phyloP scores from a whole-genome alignment of 2,113 vertebrate species.

The Puntigrus tetrazona region DNA sequence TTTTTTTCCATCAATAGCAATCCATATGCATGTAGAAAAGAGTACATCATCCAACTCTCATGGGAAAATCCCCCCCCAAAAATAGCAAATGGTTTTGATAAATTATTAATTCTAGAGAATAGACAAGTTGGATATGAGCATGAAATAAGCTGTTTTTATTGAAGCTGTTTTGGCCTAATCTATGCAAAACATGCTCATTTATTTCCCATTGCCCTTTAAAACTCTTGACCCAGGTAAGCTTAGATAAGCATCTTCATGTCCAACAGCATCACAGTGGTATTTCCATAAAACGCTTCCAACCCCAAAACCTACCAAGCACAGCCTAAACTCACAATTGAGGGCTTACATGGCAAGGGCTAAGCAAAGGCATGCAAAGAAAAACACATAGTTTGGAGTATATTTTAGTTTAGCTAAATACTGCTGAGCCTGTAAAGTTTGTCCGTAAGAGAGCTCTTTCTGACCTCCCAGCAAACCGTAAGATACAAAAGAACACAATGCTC shows the following conservation, averaged over 20 bases:
- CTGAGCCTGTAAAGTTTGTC: constrained; percentile 16
- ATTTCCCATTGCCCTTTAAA: constrained; percentile 39
- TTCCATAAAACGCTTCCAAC: constrained; percentile 62
- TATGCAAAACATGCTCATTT: constrained; percentile 53
- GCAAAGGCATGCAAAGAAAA: constrained; percentile 45
- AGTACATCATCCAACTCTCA: background rate
- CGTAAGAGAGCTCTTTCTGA: constrained; percentile 7
- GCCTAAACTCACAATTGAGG: constrained; percentile 63
- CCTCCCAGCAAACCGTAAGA: constrained; percentile 17
- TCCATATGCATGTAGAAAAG: background rate
- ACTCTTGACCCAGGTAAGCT: constrained; percentile 69
- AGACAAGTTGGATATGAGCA: background rate
- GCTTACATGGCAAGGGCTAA: constrained; percentile 46
- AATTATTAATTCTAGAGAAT: background rate
- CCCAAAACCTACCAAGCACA: constrained; percentile 63
- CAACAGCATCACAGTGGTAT: constrained; percentile 60
- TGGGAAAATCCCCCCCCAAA: too few species aligned
- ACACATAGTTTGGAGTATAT: constrained; percentile 41
- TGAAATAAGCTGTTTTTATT: constrained; percentile 7
- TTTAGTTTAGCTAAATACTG: constrained; percentile 32
- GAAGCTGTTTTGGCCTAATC: background rate
- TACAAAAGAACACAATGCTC: constrained; percentile 38
- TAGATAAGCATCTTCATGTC: constrained; percentile 58
- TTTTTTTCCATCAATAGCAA: background rate
- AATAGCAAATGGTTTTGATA: background rate